Evolutionary conservation across 2,113 vertebrate species (phyloP).

Genomic region (Megaptera novaeangliae): DNA sequence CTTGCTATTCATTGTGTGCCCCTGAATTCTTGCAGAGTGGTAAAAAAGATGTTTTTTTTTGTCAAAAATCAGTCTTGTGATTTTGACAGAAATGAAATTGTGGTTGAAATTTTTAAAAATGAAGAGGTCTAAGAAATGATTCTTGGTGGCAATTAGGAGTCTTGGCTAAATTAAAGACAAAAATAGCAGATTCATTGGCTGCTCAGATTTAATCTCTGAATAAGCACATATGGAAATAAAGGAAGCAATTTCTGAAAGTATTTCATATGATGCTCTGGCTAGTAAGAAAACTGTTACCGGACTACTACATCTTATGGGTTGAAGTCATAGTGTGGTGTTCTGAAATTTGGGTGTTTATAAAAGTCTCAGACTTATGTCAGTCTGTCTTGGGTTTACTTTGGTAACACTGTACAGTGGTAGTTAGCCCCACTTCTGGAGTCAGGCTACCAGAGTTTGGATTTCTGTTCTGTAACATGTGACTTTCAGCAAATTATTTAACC

Average conservation of each 20-base stretch:
- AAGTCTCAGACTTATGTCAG: background rate
- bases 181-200: background rate
- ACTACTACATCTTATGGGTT: background rate
- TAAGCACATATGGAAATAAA: background rate
- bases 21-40: background rate
- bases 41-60: background rate
- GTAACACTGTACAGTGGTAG: background rate
- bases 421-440: background rate
- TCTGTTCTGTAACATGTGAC: background rate
- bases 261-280: background rate
- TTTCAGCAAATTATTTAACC: background rate
- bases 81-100: constrained; percentile 36
- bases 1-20: background rate
- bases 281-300: background rate
- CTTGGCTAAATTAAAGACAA: constrained; percentile 22
- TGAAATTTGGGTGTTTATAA: constrained; percentile 27
- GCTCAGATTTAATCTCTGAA: background rate
- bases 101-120: constrained; percentile 22
- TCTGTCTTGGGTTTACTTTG: background rate
- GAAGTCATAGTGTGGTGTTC: background rate
- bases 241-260: constrained; percentile 13
- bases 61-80: background rate
- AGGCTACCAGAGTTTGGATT: background rate
- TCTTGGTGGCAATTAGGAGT: background rate
- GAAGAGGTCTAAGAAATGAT: background rate